Evolutionary conservation across 2,113 vertebrate species (phyloP), one percentile per base, ranked within the genome.

Genomic region (Hiodon tergisus): DNA sequence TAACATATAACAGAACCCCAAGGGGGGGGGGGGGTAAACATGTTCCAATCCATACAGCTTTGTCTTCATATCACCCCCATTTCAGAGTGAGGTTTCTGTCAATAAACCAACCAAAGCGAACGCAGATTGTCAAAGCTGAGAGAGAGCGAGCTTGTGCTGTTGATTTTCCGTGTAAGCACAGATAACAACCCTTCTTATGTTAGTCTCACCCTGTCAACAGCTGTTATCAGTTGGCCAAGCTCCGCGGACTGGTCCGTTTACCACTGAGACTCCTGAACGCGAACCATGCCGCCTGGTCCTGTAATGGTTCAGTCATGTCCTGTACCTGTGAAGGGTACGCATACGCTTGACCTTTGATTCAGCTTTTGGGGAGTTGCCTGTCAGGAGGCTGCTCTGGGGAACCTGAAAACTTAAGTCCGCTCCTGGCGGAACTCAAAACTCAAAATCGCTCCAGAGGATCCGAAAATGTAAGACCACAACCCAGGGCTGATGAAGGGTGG

Each of bases 151-250:
- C 17, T 8, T 59, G 59, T 67, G 69, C 61, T 69, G 57, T 68
- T 73, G 58, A 81, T 72, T 69, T 77, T 69, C 73, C 14, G 31
- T 75, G 75, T 74, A 69, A 81, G 76, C 75, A 73, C 81, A 71
- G 77, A 78, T 75, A 82, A 59, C 70, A 65, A 55, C 50, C 51
- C 74, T 75, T 68, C 72, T 60, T 73, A 31, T 60, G 51, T 69
- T 71, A 46, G 71, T 58, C 57, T 62, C 71, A 52, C 71, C 75
- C 75, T 59, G 47, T 13, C n/a, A 66, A 55, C 48, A 54, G 71
- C 14, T 13, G n/a, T 48, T 67, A 4, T 31, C 67, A 63, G 17
- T 54, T 10, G 31, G 68, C 66, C 48, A 16, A 59, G 60, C 54
- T 62, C 52, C 53, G 48, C 31, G 10, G 17, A 51, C 51, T 57